Base-by-base conservation (phyloP, 1,140 invertebrate species). In the Onthophagus taurus region DNA sequence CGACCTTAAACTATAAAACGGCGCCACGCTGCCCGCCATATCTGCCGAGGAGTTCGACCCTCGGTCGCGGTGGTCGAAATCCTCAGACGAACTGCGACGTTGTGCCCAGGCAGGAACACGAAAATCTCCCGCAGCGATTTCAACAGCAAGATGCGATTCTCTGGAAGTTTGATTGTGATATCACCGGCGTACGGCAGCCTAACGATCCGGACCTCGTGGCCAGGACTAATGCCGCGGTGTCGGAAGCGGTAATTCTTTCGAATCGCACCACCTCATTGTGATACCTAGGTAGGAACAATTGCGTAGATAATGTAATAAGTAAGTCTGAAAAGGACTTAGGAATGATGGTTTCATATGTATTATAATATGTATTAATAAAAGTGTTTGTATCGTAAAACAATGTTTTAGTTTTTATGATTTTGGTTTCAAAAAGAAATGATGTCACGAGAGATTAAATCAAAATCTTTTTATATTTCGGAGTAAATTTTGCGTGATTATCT, bases 131-230 rank as follows among this genome's bases (percentile, higher is more conserved):
- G n/a, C n/a, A n/a, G n/a, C n/a, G 31, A 56, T 53, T 43, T 31
- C 47, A 23, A 42, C 43, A 30, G 45, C 41, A 44, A 17, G 47
- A 20, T 43, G 51, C 16, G 51, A 57, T 64, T 35, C 48, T 64
- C 45, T 64, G 62, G 62, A 61, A 58, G 44, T 64, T 64, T 44
- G 62, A 64, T 53, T 60, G 58, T 55, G 59, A 61, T 59, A 61
- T 62, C 43, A 48, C 46, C 45, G 54, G 49, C 50, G n/a, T n/a
- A n/a, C n/a, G n/a, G n/a, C n/a, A n/a, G n/a, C 50, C 52, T 21
- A 62, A 64, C 46, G 57, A 55, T 55, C 62, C 62, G 34, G 62
- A 64, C 39, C 56, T 64, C 35, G 54, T 63, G 34, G 19, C 35
- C 24, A 57, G 37, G 57, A 42, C 57, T 52, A 47, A 48, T 64